Evolutionary conservation across 2,113 vertebrate species (phyloP), one percentile per base, ranked within the genome.

Genomic region (Pelvicachromis taeniatus): DNA sequence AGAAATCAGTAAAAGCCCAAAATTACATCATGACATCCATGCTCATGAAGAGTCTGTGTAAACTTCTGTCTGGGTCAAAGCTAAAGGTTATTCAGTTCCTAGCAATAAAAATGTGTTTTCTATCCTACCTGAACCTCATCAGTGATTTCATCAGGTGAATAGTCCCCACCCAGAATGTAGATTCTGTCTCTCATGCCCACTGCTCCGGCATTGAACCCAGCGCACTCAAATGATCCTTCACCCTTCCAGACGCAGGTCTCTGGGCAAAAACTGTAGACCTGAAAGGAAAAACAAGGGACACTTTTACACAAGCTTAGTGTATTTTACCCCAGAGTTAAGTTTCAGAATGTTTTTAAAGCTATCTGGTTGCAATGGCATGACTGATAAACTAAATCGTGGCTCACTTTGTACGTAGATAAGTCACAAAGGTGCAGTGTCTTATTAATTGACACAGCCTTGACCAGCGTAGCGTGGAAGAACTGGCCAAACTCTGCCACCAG

Each of bases 131-230:
- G 95, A 81, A 95, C 98, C 92, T 99, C 99, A 75, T 99, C 99
- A 11, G 98, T 98, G 91, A 99, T 97, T 95, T 99, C 99, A 65
- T 99, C 97, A 3, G 98, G 99, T 50, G 98, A 98, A 80, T 99
- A 99, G 94, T 99, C 99, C 23, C 99, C 99, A 9, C 99, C 99
- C 85, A 99, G 91, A 88, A 99, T 98, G 88, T 98, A 99, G 93
- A 99, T 99, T 94, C 97, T 97, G 91, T 98, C 97, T 91, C 95
- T 96, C 83, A 97, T 95, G 8, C 97, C 98, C 88, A 99, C 95
- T 31, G 98, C 97, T 26, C 97, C 98, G 17, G 98, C 98, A 78
- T 99, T 99, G 95, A 99, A 99, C 4, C 99, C 98, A 65, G 98
- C 98, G 1, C 98, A 99, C 93, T 99, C 99, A 86, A 99, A 99